These are phyloP conservation scores for Leptinotarsa lineolata DNA, from an alignment of 1,140 invertebrate genomes.

Conservation along the genomic window DNA sequence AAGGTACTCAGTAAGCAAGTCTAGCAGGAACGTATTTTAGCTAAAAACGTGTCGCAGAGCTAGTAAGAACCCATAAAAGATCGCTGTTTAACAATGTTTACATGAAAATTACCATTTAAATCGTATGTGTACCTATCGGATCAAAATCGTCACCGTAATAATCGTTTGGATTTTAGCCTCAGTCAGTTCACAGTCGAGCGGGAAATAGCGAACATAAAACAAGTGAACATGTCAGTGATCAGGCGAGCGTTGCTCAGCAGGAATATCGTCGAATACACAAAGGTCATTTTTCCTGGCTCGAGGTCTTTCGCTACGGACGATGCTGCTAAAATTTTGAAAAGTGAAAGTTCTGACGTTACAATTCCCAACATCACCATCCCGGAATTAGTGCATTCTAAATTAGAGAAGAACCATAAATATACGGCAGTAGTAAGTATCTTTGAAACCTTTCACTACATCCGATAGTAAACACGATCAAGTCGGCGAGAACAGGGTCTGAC, in stretches of 20 bases:
- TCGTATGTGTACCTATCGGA: too few relatives aligned
- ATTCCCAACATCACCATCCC: slow-evolving; percentile 6
- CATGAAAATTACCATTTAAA: too few relatives aligned
- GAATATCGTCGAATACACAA: not conserved
- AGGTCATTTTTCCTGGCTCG: not conserved
- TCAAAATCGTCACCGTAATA: too few relatives aligned
- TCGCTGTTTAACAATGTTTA: too few relatives aligned
- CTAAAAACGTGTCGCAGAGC: too few relatives aligned
- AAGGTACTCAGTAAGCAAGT: too few relatives aligned
- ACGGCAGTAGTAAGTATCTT: slow-evolving; percentile 3
- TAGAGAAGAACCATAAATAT: slow-evolving; percentile 12
- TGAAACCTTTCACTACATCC: not conserved
- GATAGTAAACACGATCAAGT: too few relatives aligned
- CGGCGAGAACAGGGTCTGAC: too few relatives aligned
- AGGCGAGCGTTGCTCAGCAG: not conserved
- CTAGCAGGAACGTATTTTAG: too few relatives aligned
- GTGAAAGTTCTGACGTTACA: not conserved
- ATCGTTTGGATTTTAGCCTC: too few relatives aligned
- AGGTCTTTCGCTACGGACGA: slow-evolving; percentile 1
- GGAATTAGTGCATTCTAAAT: slow-evolving; percentile 5
- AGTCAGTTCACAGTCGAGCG: not conserved
- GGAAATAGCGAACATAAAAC: not conserved
- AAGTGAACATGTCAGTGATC: not conserved
- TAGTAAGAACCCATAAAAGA: too few relatives aligned
- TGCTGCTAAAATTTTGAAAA: slow-evolving; percentile 6